A percentile compares a stretch with the other conserved stretches of the same genome.
These are phyloP conservation scores for Drosophila persimilis DNA, from an alignment of 1,140 invertebrate genomes.

Conservation along the genomic window DNA sequence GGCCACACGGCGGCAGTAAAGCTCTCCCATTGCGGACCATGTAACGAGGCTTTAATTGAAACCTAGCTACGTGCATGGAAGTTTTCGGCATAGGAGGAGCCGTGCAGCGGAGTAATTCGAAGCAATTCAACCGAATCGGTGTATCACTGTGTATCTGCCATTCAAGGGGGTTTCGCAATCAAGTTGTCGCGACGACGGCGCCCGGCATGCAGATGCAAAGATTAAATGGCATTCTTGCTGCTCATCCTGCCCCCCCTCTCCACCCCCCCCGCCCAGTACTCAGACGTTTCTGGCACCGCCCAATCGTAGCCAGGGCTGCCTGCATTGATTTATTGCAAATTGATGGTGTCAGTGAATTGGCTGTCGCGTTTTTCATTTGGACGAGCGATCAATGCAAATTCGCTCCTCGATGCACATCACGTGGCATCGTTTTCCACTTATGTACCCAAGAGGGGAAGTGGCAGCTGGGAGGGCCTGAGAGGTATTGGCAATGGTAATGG, in stretches of 20 bases:
- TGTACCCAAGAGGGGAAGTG: not conserved
- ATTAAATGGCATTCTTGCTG: constrained; percentile 64
- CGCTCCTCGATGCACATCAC: constrained; percentile 68
- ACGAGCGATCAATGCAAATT: constrained; percentile 59
- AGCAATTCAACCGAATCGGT: constrained; percentile 16
- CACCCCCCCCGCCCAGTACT: not conserved
- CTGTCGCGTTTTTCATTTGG: constrained; percentile 28
- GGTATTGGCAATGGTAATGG: constrained; percentile 21
- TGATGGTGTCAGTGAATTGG: constrained; percentile 68
- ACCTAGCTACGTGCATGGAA: constrained; percentile 45
- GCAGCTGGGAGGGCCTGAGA: not conserved
- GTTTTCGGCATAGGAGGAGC: constrained; percentile 3
- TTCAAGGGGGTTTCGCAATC: constrained; percentile 61
- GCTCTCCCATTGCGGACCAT: constrained; percentile 30
- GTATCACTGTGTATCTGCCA: constrained; percentile 1
- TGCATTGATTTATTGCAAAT: constrained; percentile 73
- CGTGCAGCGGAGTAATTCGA: not conserved
- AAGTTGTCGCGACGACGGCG: constrained; percentile 64
- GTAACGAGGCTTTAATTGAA: constrained; percentile 76
- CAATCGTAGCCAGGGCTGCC: not conserved
- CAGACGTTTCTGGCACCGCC: not conserved
- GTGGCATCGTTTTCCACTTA: constrained; percentile 69
- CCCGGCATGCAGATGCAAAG: constrained; percentile 56
- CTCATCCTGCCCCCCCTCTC: too few species aligned
- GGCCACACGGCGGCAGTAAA: constrained; percentile 42